Evolutionary conservation across 2,113 vertebrate species (phyloP), one percentile per base, ranked within the genome.

Genomic region (Entelurus aequoreus): DNA sequence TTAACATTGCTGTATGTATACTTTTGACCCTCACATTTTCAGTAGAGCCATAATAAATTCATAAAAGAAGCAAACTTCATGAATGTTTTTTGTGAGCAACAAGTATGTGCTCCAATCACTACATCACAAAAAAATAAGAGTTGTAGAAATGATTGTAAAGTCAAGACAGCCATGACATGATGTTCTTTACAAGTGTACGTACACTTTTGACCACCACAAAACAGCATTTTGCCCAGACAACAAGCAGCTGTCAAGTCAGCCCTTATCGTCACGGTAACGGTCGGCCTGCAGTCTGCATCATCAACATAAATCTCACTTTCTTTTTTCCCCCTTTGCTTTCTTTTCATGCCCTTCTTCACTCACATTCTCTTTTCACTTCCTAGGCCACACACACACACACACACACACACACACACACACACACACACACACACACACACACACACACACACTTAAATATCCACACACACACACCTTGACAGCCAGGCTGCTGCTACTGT

Each of bases 181-280:
- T 28, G 21, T 28, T 28, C 21, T 28, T 28, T 28, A 28, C 21
- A 28, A 1, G 21, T 28, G 21, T 28, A 28, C n/a, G n/a, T n/a
- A n/a, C n/a, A n/a, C n/a, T n/a, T n/a, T n/a, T n/a, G n/a, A n/a
- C n/a, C n/a, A n/a, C n/a, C n/a, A n/a, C n/a, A n/a, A n/a, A 52
- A 79, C 14, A 28, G 3, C 6, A 15, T 54, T 77, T 75, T 61
- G 48, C 38, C 54, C 48, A 60, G 78, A 76, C 75, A 65, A 70
- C 70, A 72, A 77, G 54, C 81, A 83, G 78, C 86, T 84, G 75
- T 83, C 81, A 74, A 79, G 72, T 76, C 65, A 16, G 57, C 66
- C 76, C 59, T 83, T 71, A 79, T 86, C 85, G 86, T 88, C 74
- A 66, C 37, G 4, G 62, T 79, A 84, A 88, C 84, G 75, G 79